Conservation (phyloP, 2,797 vertebrate genomes). For the Aselliscus stoliczkanus region DNA sequence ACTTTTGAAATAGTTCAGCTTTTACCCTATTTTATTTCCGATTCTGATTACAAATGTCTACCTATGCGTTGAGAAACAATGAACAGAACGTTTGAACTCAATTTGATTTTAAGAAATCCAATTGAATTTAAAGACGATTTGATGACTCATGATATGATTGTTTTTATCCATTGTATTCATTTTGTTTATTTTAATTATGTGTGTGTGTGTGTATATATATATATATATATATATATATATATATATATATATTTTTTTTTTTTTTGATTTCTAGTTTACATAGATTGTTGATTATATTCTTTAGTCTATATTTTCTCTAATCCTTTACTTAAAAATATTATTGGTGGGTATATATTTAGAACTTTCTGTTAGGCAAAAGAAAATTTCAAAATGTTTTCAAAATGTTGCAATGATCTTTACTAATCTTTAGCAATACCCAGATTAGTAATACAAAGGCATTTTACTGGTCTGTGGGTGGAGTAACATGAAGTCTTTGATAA, state of each 20-base stretch:
- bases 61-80: background rate
- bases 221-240: no score
- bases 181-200: background rate
- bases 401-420: background rate
- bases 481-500: background rate
- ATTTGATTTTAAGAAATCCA: conserved; percentile 3
- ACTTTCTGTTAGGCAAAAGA: background rate
- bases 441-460: background rate
- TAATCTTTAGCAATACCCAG: background rate
- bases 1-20: background rate
- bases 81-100: background rate
- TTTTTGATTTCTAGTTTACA: background rate
- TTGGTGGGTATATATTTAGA: background rate
- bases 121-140: background rate
- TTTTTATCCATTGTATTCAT: background rate
- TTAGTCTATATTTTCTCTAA: background rate
- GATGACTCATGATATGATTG: background rate
- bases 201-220: background rate
- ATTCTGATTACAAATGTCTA: background rate
- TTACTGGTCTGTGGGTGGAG: background rate
- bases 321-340: background rate
- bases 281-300: background rate
- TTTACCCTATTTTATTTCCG: background rate
- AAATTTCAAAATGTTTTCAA: conserved; percentile 15
- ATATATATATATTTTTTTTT: no score